These are phyloP conservation scores for Zaprionus tsacasi DNA, from an alignment of 1,140 invertebrate genomes.

Conservation along the genomic window DNA sequence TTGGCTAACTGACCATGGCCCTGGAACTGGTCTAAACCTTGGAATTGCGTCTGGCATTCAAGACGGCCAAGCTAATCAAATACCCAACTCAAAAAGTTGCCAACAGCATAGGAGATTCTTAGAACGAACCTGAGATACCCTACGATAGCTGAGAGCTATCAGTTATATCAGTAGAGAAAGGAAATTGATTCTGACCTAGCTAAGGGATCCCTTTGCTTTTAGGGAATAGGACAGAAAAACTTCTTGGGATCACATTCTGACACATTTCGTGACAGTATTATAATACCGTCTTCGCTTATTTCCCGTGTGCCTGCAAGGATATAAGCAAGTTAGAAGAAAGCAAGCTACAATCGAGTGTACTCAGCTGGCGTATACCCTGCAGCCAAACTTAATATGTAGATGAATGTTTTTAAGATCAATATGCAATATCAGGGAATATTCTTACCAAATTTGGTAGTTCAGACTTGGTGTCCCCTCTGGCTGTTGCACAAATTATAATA, in stretches of 20 bases:
- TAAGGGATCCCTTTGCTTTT: neutral
- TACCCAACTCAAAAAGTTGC: constrained; percentile 13
- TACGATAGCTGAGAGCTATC: neutral
- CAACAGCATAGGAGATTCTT: neutral
- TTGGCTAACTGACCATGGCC: constrained; percentile 52
- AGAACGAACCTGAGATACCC: neutral
- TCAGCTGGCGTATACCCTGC: too few species aligned
- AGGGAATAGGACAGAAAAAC: neutral
- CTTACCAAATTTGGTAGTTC: too few species aligned
- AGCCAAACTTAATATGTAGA: too few species aligned
- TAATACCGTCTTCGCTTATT: neutral
- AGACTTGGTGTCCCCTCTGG: too few species aligned
- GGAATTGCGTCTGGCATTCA: constrained; percentile 25
- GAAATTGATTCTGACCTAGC: neutral
- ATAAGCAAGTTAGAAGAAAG: too few species aligned
- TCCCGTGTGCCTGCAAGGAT: too few species aligned
- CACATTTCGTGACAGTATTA: constrained; percentile 11
- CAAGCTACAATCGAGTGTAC: too few species aligned
- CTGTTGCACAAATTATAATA: too few species aligned
- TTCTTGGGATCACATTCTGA: neutral
- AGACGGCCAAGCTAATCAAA: constrained; percentile 68
- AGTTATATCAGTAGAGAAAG: too few species aligned
- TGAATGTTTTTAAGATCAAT: too few species aligned
- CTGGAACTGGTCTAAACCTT: constrained; percentile 36
- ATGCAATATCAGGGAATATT: too few species aligned